Percentiles rank a stretch among this genome's conserved stretches.
These are phyloP conservation scores for Actinernus sp. DNA, from an alignment of 92 coral and sea anemone genomes.

Conservation along the genomic window DNA sequence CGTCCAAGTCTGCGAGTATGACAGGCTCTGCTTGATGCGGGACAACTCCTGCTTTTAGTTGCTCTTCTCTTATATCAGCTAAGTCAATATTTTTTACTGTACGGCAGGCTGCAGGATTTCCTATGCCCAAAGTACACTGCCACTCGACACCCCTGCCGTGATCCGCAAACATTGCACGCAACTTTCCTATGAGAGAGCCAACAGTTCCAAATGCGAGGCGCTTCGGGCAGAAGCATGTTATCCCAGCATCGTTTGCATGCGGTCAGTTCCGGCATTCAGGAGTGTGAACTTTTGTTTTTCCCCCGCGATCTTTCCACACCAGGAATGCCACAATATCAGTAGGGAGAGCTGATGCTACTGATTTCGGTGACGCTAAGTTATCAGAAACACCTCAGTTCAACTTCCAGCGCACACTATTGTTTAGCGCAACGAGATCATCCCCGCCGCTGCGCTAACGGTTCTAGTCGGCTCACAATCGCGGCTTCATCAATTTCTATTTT, in stretches of 20 bases:
- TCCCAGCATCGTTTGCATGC: no score
- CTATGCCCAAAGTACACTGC: slow-evolving; percentile 7
- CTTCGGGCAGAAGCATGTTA: slow-evolving; percentile 10
- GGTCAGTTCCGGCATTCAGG: slow-evolving; percentile 2
- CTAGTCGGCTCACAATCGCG: no score
- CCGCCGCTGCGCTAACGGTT: no score
- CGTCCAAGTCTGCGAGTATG: slow-evolving; percentile 7
- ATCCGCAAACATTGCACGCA: slow-evolving; percentile 7
- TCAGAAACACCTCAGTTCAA: no score
- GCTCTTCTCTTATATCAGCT: slow-evolving; percentile 15
- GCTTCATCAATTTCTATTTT: no score
- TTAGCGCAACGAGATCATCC: no score
- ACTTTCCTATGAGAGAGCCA: slow-evolving; percentile 13
- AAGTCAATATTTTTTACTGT: slow-evolving; percentile 7
- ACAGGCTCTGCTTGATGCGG: slow-evolving; percentile 27
- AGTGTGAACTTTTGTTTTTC: slow-evolving; percentile 10
- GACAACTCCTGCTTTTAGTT: slow-evolving; percentile 13
- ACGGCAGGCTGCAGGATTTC: slow-evolving; percentile 9
- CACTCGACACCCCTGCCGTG: slow-evolving; percentile 18
- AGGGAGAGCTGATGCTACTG: slow-evolving; percentile 9
- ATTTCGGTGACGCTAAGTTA: slow-evolving; percentile 4
- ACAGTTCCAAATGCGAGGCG: slow-evolving; percentile 17
- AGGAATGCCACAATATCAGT: no score
- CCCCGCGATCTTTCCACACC: slow-evolving; percentile 5
- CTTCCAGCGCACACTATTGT: no score